Evolutionary conservation across 2,113 vertebrate genomes (phyloP), one percentile per base, ranked within the genome.

Genomic region (Centropristis striata): DNA sequence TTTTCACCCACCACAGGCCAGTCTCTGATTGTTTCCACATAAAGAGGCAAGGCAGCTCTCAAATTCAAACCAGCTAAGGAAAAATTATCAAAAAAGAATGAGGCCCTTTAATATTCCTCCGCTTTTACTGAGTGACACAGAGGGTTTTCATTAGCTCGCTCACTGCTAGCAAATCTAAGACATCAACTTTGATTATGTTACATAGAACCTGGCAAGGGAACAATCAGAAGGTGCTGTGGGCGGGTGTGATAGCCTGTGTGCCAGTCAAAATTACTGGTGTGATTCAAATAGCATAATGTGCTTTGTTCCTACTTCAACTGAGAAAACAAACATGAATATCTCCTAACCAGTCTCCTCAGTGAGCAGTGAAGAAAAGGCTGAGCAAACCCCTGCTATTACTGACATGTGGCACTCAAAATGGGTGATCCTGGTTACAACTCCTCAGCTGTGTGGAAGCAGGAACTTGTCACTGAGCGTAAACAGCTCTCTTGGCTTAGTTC

Each of bases 131-230:
- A 81, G 82, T 82, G 80, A 86, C 74, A 80, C 92, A 92, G 89
- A 86, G 81, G 92, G 91, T 90, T 94, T 92, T 92, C 91, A 94
- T 93, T 94, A 93, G 83, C 75, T 73, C 67, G 47, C 84, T 77
- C 75, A 78, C 80, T 92, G 89, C 84, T 86, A 73, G 88, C 91
- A 90, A 89, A 87, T 87, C 64, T 85, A 9, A 84, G 75, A 83
- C 88, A 84, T 73, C 78, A 85, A 76, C 83, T 82, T 78, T 88
- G 91, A 92, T 93, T 91, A 61, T 70, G 81, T 85, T 89, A 74
- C 90, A 73, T 57, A 85, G 81, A 85, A 86, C 75, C 72, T 91
- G 86, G 88, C 85, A 88, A 10, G 49, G 71, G 70, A 87, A 86
- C 89, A 87, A 82, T 87, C 81, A 77, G 58, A 44, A 73, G 63